Base-by-base conservation (phyloP, 2,888 invertebrate species). In the Rhagonycha fulva region DNA sequence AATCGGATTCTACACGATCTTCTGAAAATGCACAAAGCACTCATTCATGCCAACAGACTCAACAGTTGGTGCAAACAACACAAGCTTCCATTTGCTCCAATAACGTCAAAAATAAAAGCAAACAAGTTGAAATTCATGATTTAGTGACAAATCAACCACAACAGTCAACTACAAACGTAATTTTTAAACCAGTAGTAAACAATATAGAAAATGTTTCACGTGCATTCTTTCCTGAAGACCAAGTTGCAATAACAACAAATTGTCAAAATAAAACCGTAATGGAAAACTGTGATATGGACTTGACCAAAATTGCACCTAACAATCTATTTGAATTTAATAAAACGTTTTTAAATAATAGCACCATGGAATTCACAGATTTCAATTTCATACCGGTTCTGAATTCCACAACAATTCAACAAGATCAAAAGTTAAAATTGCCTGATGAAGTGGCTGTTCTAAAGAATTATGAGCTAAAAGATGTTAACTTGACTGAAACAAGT, bases 1-100 rank as follows among this genome's bases (percentile, higher is more conserved):
- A 61, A 60, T 78, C 78, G n/a, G 78, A 78, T 62, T 74, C 69
- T 28, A 70, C 72, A 30, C 76, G 69, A 14, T 72, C 74, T 61
- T 23, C 70, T 26, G 60, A 78, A 61, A 77, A 68, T 61, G 14
- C 66, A 23, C 63, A 62, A 19, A 62, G n/a, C 47, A 47, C 47
- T 47, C n/a, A 7, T 1, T n/a, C 47, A 47, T n/a, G n/a, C n/a
- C 47, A 47, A 9, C 47, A 47, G 7, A 7, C 47, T 7, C 47
- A 28, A 26, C 26, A 26, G 26, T 26, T 26, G 26, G 4, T 26
- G 4, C 26, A 26, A 26, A 26, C 26, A 26, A 26, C 26, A 7
- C 26, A 26, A 28, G 28, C 28, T 28, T 9, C 28, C 28, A 9
- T 28, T 9, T 28, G 28, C 9, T 9, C 28, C 28, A 28, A 28